Evolutionary conservation across 2,888 invertebrate species (phyloP), one percentile per base, ranked within the genome.

Genomic region (Geotrupes spiniger): DNA sequence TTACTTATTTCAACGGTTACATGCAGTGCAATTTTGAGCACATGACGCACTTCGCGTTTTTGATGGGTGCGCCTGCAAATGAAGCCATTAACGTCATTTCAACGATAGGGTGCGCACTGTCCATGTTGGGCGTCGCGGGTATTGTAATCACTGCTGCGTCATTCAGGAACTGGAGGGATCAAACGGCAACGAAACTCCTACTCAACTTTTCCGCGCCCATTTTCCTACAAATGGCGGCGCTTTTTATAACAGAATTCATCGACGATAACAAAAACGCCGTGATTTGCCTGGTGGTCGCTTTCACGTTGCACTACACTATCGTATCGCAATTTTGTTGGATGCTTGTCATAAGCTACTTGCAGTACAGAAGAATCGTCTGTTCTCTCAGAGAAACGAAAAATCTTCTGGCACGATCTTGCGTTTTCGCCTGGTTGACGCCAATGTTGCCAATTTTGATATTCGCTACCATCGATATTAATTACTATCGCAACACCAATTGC

Each of bases 251-350:
- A 10, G 12, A 11, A 2, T 29, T 29, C 12, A 11, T 29, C 10
- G 12, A 29, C 4, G 4, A 29, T 11, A 58, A 62, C 5, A 65
- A 69, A 26, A 69, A 72, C 33, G 67, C 66, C 29, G 59, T 74
- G 0, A 49, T 69, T 1, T 85, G 85, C 59, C 72, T 79, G 63
- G 57, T 77, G 5, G 68, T 78, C 1, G 83, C 83, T 1, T 75
- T 80, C 1, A 56, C 74, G 3, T 61, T 84, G 8, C 84, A 84
- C 62, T 84, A 84, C 63, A 77, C 81, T 15, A 75, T 82, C 12
- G 62, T 84, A 9, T 75, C 80, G 0, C 80, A 82, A 1, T 84
- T 84, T 64, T 77, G 79, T 53, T 85, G 84, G 85, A n/a, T n/a
- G n/a, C n/a, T n/a, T n/a, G n/a, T n/a, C n/a, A n/a, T n/a, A n/a